These are phyloP conservation scores for Montipora cactus DNA, from an alignment of 64 coral and sea anemone species.

Conservation along the genomic window DNA sequence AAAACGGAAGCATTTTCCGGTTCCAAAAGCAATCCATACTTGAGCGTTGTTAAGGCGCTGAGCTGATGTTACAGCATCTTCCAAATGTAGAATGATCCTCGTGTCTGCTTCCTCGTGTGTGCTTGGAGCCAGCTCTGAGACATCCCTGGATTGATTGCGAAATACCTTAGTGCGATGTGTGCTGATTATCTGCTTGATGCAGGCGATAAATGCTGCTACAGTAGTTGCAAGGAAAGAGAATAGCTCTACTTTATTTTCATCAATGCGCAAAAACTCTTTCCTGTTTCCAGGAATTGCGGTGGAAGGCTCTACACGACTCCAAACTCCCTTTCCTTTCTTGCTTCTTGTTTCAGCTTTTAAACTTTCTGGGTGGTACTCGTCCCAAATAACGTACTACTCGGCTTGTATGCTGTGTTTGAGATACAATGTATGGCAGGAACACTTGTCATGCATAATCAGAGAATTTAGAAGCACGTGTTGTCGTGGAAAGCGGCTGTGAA, in stretches of 20 bases:
- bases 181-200: not conserved
- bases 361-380: constrained; percentile 1
- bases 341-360: not conserved
- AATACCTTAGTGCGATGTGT: not conserved
- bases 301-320: not conserved
- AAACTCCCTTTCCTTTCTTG: constrained; percentile 24
- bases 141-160: not conserved
- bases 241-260: constrained; percentile 19
- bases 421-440: too few relatives aligned
- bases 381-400: not conserved
- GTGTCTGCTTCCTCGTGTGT: too few relatives aligned
- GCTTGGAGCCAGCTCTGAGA: not conserved
- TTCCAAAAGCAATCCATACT: too few relatives aligned
- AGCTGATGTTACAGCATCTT: too few relatives aligned
- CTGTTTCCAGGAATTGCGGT: constrained; percentile 24
- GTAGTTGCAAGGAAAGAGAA: constrained; percentile 8
- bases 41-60: too few relatives aligned
- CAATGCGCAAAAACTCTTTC: constrained; percentile 44
- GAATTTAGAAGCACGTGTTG: too few relatives aligned
- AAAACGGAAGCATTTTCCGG: too few relatives aligned
- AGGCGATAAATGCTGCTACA: not conserved
- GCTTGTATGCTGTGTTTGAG: too few relatives aligned
- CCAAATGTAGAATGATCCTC: too few relatives aligned
- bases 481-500: too few relatives aligned
- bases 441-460: too few relatives aligned